These are phyloP conservation scores for Oligia latruncula DNA, from an alignment of 2,888 invertebrate genomes.

Conservation along the genomic window DNA sequence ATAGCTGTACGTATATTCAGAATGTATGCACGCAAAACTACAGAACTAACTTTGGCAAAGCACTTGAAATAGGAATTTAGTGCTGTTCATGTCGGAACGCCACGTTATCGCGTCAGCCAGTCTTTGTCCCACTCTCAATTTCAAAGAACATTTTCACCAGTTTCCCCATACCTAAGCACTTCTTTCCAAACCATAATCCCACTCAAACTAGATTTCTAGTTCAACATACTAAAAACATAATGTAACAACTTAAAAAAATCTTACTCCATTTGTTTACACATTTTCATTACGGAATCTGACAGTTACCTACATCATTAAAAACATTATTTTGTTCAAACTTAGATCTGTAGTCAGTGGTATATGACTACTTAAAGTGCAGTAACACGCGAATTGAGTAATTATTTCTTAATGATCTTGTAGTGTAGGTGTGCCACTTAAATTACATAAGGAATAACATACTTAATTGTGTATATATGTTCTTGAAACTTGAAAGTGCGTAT, in stretches of 20 bases:
- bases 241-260: not conserved
- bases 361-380: slow-evolving; percentile 14
- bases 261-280: slow-evolving; percentile 34
- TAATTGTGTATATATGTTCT: slow-evolving; percentile 59
- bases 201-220: slow-evolving; percentile 15
- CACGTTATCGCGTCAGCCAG: not conserved
- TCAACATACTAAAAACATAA: slow-evolving; percentile 9
- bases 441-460: slow-evolving; percentile 15
- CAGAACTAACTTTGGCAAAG: not conserved
- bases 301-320: slow-evolving; percentile 24
- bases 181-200: not conserved
- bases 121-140: not conserved
- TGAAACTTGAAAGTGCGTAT: slow-evolving; percentile 65
- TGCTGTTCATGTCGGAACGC: not conserved
- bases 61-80: not conserved
- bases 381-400: slow-evolving; percentile 50
- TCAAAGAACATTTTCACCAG: no score
- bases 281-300: slow-evolving; percentile 12
- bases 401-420: slow-evolving; percentile 36
- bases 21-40: not conserved
- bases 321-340: slow-evolving; percentile 7
- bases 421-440: slow-evolving; percentile 22
- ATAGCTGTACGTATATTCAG: not conserved
- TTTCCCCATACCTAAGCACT: not conserved
- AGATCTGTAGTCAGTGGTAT: slow-evolving; percentile 27